phyloP scores from a whole-genome alignment of 2,888 invertebrate species.

The Blomia tropicalis region DNA sequence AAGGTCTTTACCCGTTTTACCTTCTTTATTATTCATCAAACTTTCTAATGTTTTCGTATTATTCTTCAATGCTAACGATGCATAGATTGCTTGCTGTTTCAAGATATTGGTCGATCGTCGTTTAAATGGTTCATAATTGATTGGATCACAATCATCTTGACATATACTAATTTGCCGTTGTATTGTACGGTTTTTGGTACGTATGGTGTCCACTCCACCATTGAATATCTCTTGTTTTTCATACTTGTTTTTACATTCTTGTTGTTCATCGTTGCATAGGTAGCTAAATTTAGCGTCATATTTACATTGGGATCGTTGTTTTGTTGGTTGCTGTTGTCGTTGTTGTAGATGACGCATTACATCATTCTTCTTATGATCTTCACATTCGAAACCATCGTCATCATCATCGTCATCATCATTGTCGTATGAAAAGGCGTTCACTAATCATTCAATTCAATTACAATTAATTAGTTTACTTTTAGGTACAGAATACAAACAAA shows the following conservation, averaged over 20 bases:
- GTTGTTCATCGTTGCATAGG: not conserved
- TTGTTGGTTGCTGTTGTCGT: no score
- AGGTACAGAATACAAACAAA: not conserved
- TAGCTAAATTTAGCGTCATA: slow-evolving; percentile 7
- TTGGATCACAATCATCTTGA: not conserved
- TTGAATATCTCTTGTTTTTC: not conserved
- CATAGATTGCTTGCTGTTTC: slow-evolving; percentile 9
- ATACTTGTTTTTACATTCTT: not conserved
- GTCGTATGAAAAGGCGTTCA: slow-evolving; percentile 44
- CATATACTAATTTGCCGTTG: not conserved
- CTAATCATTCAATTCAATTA: slow-evolving; percentile 23
- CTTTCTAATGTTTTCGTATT: not conserved
- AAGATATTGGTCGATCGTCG: not conserved
- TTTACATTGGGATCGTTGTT: slow-evolving; percentile 8
- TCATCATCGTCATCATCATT: no score
- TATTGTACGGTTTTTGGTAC: slow-evolving; percentile 32
- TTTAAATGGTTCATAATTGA: not conserved
- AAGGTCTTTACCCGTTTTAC: slow-evolving; percentile 26
- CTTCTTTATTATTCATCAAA: not conserved
- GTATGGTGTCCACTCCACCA: not conserved
- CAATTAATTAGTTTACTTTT: slow-evolving; percentile 23
- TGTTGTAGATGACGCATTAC: slow-evolving; percentile 6
- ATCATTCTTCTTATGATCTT: no score
- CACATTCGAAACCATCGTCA: slow-evolving; percentile 57
- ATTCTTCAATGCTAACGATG: slow-evolving; percentile 7